Percentiles rank a stretch among this genome's conserved stretches.
These are phyloP conservation scores for Hylaea fasciaria DNA, from an alignment of 2,888 invertebrate genomes.

Conservation along the genomic window DNA sequence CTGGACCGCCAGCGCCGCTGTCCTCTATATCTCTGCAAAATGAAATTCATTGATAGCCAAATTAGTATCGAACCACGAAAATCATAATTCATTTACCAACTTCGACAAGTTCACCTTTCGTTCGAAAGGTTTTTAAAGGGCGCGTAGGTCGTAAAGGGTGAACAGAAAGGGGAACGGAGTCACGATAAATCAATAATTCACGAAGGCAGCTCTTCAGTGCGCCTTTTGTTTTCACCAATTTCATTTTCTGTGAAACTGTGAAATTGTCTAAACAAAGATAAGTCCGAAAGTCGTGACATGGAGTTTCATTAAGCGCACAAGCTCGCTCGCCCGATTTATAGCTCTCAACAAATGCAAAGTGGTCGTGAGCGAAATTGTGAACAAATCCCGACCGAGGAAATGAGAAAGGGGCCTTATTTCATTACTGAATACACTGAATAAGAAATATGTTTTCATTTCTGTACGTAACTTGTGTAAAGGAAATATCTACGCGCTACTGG, in stretches of 20 bases:
- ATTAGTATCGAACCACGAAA: constrained; percentile 28
- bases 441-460: constrained; percentile 59
- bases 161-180: constrained; percentile 49
- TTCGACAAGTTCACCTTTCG: constrained; percentile 47
- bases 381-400: constrained; percentile 64
- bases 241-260: constrained; percentile 45
- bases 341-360: constrained; percentile 61
- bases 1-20: constrained; percentile 73
- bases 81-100: constrained; percentile 44
- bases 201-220: constrained; percentile 38
- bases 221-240: constrained; percentile 38
- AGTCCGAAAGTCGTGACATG: constrained; percentile 64
- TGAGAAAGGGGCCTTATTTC: constrained; percentile 62
- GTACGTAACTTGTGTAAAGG: constrained; percentile 37
- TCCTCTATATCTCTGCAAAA: constrained; percentile 69
- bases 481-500: constrained; percentile 33
- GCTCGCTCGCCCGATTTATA: constrained; percentile 63
- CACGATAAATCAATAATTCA: constrained; percentile 57
- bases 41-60: constrained; percentile 22
- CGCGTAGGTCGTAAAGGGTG: constrained; percentile 53
- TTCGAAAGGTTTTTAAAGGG: constrained; percentile 50
- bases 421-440: constrained; percentile 58
- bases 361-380: constrained; percentile 65
- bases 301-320: constrained; percentile 70
- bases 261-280: constrained; percentile 58